Conservation (phyloP, 2,113 vertebrate species). For the Coregonus clupeaformis region DNA sequence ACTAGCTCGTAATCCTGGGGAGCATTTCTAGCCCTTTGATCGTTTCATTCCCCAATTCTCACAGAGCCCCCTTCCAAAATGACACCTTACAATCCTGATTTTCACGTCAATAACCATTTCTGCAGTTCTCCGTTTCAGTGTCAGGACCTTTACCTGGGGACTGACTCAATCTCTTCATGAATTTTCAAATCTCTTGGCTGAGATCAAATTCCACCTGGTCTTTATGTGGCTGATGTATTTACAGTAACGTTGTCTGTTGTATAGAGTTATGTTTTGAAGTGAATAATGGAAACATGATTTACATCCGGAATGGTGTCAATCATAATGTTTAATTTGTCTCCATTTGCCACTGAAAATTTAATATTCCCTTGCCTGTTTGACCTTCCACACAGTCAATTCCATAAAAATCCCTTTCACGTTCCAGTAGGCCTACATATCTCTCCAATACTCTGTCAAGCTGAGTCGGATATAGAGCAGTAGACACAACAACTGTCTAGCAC, state of each 20-base stretch:
- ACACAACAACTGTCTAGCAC: background rate
- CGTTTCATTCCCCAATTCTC: conserved; percentile 66
- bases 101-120: conserved; percentile 43
- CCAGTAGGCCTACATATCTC: conserved; percentile 20
- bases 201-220: background rate
- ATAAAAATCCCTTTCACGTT: conserved; percentile 50
- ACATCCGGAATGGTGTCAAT: conserved; percentile 50
- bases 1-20: conserved; percentile 73
- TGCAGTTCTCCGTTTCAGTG: conserved; percentile 38
- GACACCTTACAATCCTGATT: conserved; percentile 15
- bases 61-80: conserved; percentile 11
- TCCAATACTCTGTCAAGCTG: background rate
- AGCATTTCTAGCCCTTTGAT: conserved; percentile 67
- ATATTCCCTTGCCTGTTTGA: conserved; percentile 36
- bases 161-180: conserved; percentile 38
- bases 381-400: conserved; percentile 31
- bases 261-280: conserved; percentile 25
- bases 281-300: conserved; percentile 48
- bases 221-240: background rate
- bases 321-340: conserved; percentile 52
- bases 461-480: conserved; percentile 9
- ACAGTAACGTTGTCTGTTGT: background rate
- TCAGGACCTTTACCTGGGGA: conserved; percentile 20
- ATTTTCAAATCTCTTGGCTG: conserved; percentile 21
- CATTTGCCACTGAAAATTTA: conserved; percentile 33